Conservation (phyloP, 1,140 invertebrate genomes). For the Euschistus heros region DNA sequence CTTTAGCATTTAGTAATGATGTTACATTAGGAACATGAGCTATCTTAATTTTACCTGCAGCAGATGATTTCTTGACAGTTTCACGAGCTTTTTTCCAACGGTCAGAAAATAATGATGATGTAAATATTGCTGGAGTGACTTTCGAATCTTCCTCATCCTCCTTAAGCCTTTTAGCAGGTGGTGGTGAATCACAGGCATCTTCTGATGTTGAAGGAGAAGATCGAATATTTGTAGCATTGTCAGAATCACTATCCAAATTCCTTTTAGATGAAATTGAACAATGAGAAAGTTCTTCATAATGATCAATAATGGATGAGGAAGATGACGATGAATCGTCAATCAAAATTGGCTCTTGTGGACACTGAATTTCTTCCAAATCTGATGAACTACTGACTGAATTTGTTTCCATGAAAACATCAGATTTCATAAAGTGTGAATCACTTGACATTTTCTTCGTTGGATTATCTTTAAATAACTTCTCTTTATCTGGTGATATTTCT, state of each 20-base stretch:
- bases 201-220: background rate
- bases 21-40: slow-evolving; percentile 20
- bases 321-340: slow-evolving; percentile 1
- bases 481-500: too few relatives aligned
- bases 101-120: background rate
- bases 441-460: too few relatives aligned
- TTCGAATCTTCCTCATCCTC: background rate
- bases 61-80: slow-evolving; percentile 5
- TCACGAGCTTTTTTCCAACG: background rate
- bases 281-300: too few relatives aligned
- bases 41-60: slow-evolving; percentile 18
- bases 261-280: too few relatives aligned
- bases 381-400: slow-evolving; percentile 1
- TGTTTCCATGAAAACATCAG: background rate
- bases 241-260: too few relatives aligned
- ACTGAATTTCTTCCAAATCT: slow-evolving; percentile 3
- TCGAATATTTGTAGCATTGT: too few relatives aligned
- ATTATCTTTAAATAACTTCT: too few relatives aligned
- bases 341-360: background rate
- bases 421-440: background rate
- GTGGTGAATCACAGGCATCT: background rate
- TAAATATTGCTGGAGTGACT: background rate
- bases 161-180: background rate
- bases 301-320: too few relatives aligned
- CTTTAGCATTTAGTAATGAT: slow-evolving; percentile 17